Percentiles rank a stretch among this genome's conserved stretches.
Conservation (phyloP, 2,113 vertebrate species). For the Lucifuga dentata region DNA sequence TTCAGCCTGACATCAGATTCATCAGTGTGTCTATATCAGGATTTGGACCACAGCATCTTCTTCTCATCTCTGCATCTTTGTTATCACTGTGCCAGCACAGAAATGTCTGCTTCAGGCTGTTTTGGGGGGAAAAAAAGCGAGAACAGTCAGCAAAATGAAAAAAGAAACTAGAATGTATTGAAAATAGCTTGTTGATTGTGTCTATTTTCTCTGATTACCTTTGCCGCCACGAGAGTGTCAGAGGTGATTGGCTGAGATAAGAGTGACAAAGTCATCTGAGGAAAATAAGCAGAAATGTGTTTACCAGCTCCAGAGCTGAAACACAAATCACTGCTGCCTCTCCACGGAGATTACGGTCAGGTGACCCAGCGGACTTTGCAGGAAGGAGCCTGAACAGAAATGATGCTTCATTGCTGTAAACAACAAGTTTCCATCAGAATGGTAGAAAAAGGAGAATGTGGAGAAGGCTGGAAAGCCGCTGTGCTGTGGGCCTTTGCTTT, state of each 20-base stretch:
- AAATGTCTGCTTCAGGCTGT: constrained; percentile 32
- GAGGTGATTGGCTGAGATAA: background rate
- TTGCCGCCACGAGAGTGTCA: background rate
- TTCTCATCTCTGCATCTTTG: background rate
- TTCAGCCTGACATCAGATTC: constrained; percentile 21
- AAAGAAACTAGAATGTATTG: background rate
- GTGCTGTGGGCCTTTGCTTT: constrained; percentile 31
- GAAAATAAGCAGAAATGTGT: background rate
- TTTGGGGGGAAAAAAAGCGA: constrained; percentile 12
- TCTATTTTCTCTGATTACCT: constrained; percentile 26
- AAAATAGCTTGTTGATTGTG: constrained; percentile 12
- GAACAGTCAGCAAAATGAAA: constrained; percentile 34
- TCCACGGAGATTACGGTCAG: background rate
- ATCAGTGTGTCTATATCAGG: constrained; percentile 1
- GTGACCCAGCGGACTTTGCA: constrained; percentile 10
- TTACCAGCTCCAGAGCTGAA: background rate
- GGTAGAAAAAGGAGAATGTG: too few relatives aligned
- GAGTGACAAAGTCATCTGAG: constrained; percentile 7
- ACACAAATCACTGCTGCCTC: constrained; percentile 10
- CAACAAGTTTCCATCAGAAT: too few relatives aligned
- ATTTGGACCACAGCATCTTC: constrained; percentile 21
- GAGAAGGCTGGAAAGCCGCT: too few relatives aligned
- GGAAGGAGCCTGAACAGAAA: constrained; percentile 14
- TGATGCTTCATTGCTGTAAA: too few relatives aligned
- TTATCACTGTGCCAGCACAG: constrained; percentile 37